A percentile compares a stretch with the other conserved stretches of the same genome.
These are phyloP conservation scores for Chloroceryle amazona DNA, from an alignment of 2,797 vertebrate species.

Conservation along the genomic window DNA sequence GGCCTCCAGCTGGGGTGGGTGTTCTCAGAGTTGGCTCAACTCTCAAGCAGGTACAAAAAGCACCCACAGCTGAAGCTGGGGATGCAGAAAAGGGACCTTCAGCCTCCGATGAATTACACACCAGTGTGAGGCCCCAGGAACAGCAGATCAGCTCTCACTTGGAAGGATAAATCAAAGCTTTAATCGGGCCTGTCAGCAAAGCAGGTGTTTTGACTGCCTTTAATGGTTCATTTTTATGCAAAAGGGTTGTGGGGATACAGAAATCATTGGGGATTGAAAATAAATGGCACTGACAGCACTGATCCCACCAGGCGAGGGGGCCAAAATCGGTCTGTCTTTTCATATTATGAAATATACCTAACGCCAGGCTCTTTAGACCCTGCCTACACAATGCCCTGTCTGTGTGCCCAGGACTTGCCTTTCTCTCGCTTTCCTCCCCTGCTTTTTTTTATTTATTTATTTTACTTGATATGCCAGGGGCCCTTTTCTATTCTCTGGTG, in stretches of 20 bases:
- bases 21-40: constrained; percentile 2
- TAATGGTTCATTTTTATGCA: constrained; percentile 85
- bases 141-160: constrained; percentile 68
- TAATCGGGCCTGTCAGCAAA: constrained; percentile 84
- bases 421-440: constrained; percentile 9
- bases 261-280: constrained; percentile 84
- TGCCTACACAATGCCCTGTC: constrained; percentile 66
- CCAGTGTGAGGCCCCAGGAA: constrained; percentile 59
- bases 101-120: constrained; percentile 78
- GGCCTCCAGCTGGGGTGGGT: constrained; percentile 62
- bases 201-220: constrained; percentile 85
- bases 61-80: constrained; percentile 62
- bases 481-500: constrained; percentile 73
- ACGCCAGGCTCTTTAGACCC: constrained; percentile 65
- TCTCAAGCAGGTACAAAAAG: constrained; percentile 74
- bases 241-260: constrained; percentile 75
- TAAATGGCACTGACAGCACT: constrained; percentile 83
- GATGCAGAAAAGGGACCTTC: constrained; percentile 69
- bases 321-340: constrained; percentile 83
- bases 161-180: constrained; percentile 81
- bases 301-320: constrained; percentile 80
- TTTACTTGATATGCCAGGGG: constrained; percentile 69
- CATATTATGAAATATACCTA: constrained; percentile 83
- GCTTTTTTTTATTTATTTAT: constrained; percentile 13
- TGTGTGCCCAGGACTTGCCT: constrained; percentile 61